A percentile compares a stretch with the other conserved stretches of the same genome.
These are phyloP conservation scores for Forbesichthys agassizii DNA, from an alignment of 2,113 vertebrate species.

Conservation along the genomic window DNA sequence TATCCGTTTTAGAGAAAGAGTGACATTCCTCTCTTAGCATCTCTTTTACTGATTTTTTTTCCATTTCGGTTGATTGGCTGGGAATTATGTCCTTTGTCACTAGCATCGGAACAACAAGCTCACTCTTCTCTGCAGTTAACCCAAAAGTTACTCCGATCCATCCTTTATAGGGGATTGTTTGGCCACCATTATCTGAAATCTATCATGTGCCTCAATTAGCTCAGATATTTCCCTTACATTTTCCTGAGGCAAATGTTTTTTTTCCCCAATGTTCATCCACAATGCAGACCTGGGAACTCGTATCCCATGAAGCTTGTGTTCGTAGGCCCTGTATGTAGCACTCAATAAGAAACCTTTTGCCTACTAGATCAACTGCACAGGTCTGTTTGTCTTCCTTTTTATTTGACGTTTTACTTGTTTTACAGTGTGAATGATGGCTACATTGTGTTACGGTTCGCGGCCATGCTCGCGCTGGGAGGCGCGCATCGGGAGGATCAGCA, in stretches of 20 bases:
- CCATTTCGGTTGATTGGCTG: slow-evolving; percentile 11
- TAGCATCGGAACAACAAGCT: slow-evolving; percentile 13
- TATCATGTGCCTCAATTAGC: slow-evolving; percentile 7
- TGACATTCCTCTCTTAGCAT: slow-evolving; percentile 21
- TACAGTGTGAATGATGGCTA: not conserved
- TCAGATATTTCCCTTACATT: slow-evolving; percentile 30
- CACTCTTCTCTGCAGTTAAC: not conserved
- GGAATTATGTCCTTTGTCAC: slow-evolving; percentile 13
- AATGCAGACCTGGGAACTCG: slow-evolving; percentile 35
- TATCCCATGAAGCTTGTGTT: slow-evolving; percentile 31
- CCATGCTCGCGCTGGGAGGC: too few relatives aligned
- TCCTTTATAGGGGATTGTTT: not conserved
- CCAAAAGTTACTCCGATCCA: slow-evolving; percentile 18
- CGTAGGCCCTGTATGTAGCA: slow-evolving; percentile 34
- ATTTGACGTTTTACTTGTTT: too few relatives aligned
- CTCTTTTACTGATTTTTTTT: not conserved
- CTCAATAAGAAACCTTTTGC: slow-evolving; percentile 15
- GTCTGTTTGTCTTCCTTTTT: not conserved
- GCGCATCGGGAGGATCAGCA: too few relatives aligned
- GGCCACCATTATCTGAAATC: slow-evolving; percentile 19
- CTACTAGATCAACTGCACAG: slow-evolving; percentile 10
- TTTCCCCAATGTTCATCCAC: slow-evolving; percentile 38
- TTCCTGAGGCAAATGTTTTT: slow-evolving; percentile 8
- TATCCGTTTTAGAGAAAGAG: not conserved
- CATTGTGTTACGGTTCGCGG: not conserved